phyloP scores from a whole-genome alignment of 2,888 invertebrate species.

The Atethmia centrago region DNA sequence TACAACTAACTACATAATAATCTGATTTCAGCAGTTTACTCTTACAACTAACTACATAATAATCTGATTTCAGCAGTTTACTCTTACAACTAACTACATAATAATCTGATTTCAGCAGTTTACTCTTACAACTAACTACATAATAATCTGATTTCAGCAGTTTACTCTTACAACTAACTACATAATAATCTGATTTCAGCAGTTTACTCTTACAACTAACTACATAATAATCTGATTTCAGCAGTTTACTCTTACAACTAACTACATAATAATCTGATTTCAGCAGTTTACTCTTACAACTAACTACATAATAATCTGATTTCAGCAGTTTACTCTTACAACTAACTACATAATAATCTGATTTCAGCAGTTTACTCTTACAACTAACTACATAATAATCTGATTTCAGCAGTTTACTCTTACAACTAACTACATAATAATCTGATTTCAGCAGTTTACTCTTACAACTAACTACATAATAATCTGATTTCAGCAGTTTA shows the following conservation, averaged over 20 bases:
- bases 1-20: slow-evolving; percentile 53
- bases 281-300: slow-evolving; percentile 46
- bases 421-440: slow-evolving; percentile 53
- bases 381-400: slow-evolving; percentile 54
- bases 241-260: slow-evolving; percentile 49
- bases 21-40: slow-evolving; percentile 52
- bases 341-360: slow-evolving; percentile 53
- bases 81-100: slow-evolving; percentile 42
- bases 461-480: slow-evolving; percentile 46
- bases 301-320: slow-evolving; percentile 56
- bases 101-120: slow-evolving; percentile 57
- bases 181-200: slow-evolving; percentile 56
- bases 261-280: slow-evolving; percentile 54
- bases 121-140: slow-evolving; percentile 40
- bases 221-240: slow-evolving; percentile 55
- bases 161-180: slow-evolving; percentile 44
- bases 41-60: slow-evolving; percentile 46
- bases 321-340: slow-evolving; percentile 44
- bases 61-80: slow-evolving; percentile 55
- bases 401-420: slow-evolving; percentile 50
- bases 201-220: slow-evolving; percentile 47
- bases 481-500: slow-evolving; percentile 55
- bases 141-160: slow-evolving; percentile 56
- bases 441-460: slow-evolving; percentile 52
- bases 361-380: slow-evolving; percentile 49